A percentile compares a stretch with the other conserved stretches of the same genome.
Evolutionary conservation across 2,797 vertebrate genomes (phyloP).

Genomic region (Miichthys miiuy): DNA sequence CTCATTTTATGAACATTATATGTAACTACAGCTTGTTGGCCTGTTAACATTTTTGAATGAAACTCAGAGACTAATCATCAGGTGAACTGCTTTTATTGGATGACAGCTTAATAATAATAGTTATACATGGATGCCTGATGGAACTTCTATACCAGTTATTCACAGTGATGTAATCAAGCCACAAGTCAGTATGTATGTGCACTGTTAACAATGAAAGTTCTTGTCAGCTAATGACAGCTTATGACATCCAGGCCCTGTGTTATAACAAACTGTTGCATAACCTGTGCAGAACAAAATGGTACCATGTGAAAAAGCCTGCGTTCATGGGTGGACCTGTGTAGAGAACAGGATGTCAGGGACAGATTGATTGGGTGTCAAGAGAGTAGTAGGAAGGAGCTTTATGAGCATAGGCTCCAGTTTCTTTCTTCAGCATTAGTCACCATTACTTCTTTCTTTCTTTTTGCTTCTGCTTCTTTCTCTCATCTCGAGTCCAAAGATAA

Average conservation of each 20-base stretch:
- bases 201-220: conserved; percentile 41
- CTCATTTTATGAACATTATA: neutral
- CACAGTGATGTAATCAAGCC: neutral
- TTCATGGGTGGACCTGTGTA: conserved; percentile 55
- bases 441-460: conserved; percentile 18
- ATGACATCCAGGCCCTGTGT: conserved; percentile 46
- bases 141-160: conserved; percentile 1
- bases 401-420: conserved; percentile 63
- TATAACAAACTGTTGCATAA: conserved; percentile 60
- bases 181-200: conserved; percentile 14
- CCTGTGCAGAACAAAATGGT: conserved; percentile 48
- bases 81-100: neutral
- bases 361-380: conserved; percentile 78
- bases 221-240: conserved; percentile 38
- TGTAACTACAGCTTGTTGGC: neutral
- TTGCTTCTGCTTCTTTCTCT: conserved; percentile 38
- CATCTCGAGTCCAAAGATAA: conserved; percentile 22
- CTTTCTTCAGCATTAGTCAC: conserved; percentile 73
- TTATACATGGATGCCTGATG: neutral
- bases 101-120: neutral
- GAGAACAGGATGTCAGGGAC: conserved; percentile 55
- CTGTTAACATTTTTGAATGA: neutral
- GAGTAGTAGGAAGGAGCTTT: conserved; percentile 70
- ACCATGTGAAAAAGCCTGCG: conserved; percentile 58
- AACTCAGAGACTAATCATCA: conserved; percentile 1